These are phyloP conservation scores for Nannobrachium achirus DNA, from an alignment of 2,113 vertebrate species.

Conservation along the genomic window DNA sequence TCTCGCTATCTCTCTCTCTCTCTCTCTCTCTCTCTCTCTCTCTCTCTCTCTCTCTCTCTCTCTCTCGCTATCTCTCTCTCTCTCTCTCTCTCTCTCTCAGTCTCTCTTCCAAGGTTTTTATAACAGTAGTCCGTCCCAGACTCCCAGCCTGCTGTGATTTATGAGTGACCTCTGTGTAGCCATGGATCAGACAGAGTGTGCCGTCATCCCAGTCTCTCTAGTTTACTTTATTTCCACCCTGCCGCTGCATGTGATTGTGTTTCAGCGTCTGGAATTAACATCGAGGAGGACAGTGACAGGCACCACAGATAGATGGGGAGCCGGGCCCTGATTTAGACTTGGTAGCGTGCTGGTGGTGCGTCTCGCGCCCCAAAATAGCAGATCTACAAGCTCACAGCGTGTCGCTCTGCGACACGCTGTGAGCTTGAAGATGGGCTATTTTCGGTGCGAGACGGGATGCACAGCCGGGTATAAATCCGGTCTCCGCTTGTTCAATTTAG, in stretches of 20 bases:
- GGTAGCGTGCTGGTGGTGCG: too few species aligned
- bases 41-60: conserved; percentile 1
- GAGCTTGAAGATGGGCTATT: too few species aligned
- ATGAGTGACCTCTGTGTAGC: conserved; percentile 66
- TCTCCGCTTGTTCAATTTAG: neutral
- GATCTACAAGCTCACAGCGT: too few species aligned
- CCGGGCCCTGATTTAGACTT: too few species aligned
- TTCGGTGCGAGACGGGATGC: too few species aligned
- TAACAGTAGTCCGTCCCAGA: conserved; percentile 45
- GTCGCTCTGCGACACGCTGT: too few species aligned
- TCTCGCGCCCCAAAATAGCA: too few species aligned
- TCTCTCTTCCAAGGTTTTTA: conserved; percentile 35
- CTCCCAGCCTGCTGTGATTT: conserved; percentile 55
- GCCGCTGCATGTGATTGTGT: conserved; percentile 62
- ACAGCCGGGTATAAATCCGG: too few species aligned
- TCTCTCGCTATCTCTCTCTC: neutral
- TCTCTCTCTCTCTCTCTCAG: conserved; percentile 15
- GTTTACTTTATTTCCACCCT: conserved; percentile 61
- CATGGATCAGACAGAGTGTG: conserved; percentile 62
- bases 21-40: neutral
- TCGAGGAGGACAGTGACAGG: conserved; percentile 46
- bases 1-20: conserved; percentile 15
- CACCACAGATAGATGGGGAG: conserved; percentile 42
- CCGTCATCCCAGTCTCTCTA: conserved; percentile 60
- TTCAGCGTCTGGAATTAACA: conserved; percentile 62